Conservation (phyloP, 2,797 vertebrate genomes). For the Periparus ater region DNA sequence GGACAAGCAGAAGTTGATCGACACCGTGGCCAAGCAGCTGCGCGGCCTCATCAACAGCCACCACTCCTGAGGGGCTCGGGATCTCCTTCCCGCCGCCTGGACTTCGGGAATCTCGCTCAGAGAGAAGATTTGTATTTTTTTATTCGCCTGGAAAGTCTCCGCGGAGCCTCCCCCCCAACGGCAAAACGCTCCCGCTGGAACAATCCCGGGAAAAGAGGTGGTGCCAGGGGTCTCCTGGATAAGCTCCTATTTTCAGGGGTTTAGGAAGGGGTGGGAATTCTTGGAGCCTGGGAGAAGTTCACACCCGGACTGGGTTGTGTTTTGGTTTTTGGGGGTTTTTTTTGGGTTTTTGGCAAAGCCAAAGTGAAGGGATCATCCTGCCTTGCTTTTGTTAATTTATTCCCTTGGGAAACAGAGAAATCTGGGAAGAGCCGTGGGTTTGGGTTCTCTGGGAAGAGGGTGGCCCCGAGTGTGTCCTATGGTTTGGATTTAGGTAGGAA, state of each 20-base stretch:
- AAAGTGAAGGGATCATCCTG: not conserved
- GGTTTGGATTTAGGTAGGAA: not conserved
- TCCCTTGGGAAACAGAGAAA: not conserved
- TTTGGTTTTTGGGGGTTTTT: no score
- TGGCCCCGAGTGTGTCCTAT: not conserved
- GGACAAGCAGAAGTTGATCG: constrained; percentile 94
- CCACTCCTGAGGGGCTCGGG: constrained; percentile 77
- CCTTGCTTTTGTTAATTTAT: constrained; percentile 30
- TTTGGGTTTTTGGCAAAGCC: not conserved
- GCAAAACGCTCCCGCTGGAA: not conserved
- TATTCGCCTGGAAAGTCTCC: constrained; percentile 65
- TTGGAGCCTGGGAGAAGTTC: not conserved
- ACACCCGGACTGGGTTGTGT: not conserved
- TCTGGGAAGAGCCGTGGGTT: not conserved
- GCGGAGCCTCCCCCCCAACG: not conserved
- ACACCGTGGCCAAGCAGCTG: constrained; percentile 93
- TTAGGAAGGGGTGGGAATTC: not conserved
- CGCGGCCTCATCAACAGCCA: constrained; percentile 90
- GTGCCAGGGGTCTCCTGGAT: not conserved
- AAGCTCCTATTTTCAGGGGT: constrained; percentile 46
- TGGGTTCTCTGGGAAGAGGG: not conserved
- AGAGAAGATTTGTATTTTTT: constrained; percentile 76
- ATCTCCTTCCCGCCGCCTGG: not conserved
- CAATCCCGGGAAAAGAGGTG: not conserved
- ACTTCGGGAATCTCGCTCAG: constrained; percentile 52